Evolutionary conservation across 1,140 invertebrate species (phyloP).

Genomic region (Saxidomus purpurata): DNA sequence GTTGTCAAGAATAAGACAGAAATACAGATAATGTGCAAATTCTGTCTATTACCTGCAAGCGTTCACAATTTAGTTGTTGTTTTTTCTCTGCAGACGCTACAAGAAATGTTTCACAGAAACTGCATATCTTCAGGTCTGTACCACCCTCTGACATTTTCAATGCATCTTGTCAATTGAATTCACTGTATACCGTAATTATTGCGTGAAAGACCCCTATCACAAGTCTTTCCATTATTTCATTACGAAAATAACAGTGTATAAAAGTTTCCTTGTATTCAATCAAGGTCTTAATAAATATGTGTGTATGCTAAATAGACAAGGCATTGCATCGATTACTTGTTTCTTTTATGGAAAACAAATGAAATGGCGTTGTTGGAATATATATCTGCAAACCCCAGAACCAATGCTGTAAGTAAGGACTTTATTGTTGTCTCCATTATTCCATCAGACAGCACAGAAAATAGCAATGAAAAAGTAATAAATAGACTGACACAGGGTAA

Average conservation of each 20-base stretch:
- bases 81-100: neutral
- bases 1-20: too few relatives aligned
- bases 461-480: conserved; percentile 11
- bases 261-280: neutral
- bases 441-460: neutral
- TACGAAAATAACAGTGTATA: neutral
- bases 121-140: neutral
- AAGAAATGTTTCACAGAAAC: neutral
- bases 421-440: conserved; percentile 39
- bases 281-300: conserved; percentile 12
- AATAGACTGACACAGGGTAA: conserved; percentile 28
- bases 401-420: neutral
- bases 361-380: conserved; percentile 20
- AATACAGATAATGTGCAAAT: too few relatives aligned
- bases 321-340: neutral
- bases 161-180: neutral
- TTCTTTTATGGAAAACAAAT: conserved; percentile 41
- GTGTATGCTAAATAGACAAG: conserved; percentile 22
- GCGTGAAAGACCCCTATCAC: conserved; percentile 3
- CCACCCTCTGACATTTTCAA: neutral
- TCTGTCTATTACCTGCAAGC: too few relatives aligned
- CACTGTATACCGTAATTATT: neutral
- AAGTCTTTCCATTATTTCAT: neutral
- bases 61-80: neutral
- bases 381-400: neutral